Conservation (phyloP, 2,113 vertebrate species). For the Ardeotis arabs region DNA sequence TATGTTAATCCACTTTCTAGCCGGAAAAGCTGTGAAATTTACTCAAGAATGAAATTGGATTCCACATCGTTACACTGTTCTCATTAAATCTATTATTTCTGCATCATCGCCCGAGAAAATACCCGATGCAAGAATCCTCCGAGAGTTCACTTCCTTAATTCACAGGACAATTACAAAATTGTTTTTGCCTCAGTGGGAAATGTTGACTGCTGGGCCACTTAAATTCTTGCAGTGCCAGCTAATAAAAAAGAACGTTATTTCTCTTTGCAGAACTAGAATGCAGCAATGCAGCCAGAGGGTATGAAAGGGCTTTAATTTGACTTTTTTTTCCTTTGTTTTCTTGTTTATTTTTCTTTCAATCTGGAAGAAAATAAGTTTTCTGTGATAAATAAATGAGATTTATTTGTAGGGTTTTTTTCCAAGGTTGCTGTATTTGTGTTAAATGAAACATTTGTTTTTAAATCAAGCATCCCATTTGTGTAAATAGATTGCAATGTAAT, state of each 20-base stretch:
- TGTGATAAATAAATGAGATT: not conserved
- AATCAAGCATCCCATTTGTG: not conserved
- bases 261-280: not conserved
- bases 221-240: slow-evolving; percentile 33
- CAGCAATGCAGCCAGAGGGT: not conserved
- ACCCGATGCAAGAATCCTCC: slow-evolving; percentile 24
- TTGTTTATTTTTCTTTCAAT: not conserved
- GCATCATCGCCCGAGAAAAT: slow-evolving; percentile 55
- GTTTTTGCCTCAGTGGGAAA: slow-evolving; percentile 54
- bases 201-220: slow-evolving; percentile 62
- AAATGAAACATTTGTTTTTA: not conserved
- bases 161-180: slow-evolving; percentile 66
- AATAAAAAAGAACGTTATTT: not conserved
- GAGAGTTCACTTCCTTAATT: slow-evolving; percentile 60
- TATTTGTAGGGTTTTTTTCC: rapidly evolving
- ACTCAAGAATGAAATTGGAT: slow-evolving; percentile 72
- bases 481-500: not conserved
- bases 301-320: not conserved
- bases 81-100: slow-evolving; percentile 75
- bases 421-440: not conserved
- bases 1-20: slow-evolving; percentile 47
- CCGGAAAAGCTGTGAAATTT: slow-evolving; percentile 61
- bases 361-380: not conserved
- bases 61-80: slow-evolving; percentile 49
- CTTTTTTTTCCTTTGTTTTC: not conserved